A percentile compares a stretch with the other conserved stretches of the same genome.
Evolutionary conservation across 92 coral and sea anemone genomes (phyloP).

Genomic region (Parazoanthus swiftii): DNA sequence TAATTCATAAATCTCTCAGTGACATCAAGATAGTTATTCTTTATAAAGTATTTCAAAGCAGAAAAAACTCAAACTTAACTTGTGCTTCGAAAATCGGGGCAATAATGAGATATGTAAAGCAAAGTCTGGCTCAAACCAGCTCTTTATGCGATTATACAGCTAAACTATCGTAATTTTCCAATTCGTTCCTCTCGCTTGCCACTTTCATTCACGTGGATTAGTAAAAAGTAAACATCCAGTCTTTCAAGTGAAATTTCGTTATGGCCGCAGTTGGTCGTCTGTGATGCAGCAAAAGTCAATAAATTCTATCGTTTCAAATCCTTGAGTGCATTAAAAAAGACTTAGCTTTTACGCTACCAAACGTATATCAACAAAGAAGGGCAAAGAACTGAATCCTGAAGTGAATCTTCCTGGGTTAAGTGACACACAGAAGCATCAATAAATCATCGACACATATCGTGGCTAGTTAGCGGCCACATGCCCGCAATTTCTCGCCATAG

Average conservation of each 20-base stretch:
- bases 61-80: neutral
- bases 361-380: slow-evolving; percentile 17
- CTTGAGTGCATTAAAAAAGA: neutral
- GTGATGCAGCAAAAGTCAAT: slow-evolving; percentile 19
- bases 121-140: neutral
- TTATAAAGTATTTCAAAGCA: neutral
- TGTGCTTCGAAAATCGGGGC: neutral
- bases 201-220: slow-evolving; percentile 36
- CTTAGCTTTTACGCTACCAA: neutral
- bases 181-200: slow-evolving; percentile 22
- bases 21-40: neutral
- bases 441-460: slow-evolving; percentile 32
- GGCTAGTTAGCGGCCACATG: slow-evolving; percentile 35
- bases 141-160: slow-evolving; percentile 22
- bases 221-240: slow-evolving; percentile 31
- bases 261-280: slow-evolving; percentile 33
- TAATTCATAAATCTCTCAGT: slow-evolving; percentile 16
- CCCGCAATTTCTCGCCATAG: slow-evolving; percentile 33
- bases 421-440: slow-evolving; percentile 38
- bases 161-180: slow-evolving; percentile 24
- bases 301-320: slow-evolving; percentile 15
- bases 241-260: slow-evolving; percentile 42
- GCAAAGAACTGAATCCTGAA: slow-evolving; percentile 13
- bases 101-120: neutral
- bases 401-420: neutral